These are phyloP conservation scores for Hirtodrosophila confusa DNA, from an alignment of 2,888 invertebrate species.

Conservation along the genomic window DNA sequence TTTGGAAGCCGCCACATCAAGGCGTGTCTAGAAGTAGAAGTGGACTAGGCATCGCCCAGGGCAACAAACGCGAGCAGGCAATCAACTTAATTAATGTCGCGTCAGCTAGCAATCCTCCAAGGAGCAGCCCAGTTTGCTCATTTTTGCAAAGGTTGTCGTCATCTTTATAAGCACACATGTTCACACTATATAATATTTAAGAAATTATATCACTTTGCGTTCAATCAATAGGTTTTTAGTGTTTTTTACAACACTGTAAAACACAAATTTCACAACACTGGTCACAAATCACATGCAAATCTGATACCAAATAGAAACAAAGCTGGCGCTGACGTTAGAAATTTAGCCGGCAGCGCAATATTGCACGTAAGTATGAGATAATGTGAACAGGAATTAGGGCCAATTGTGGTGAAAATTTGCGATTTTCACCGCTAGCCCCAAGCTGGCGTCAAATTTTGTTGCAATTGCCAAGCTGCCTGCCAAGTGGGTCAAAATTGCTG, in stretches of 20 bases:
- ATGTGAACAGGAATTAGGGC: constrained; percentile 2
- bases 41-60: constrained; percentile 13
- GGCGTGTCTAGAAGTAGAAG: constrained; percentile 44
- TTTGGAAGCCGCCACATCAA: constrained; percentile 6
- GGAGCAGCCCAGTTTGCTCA: neutral
- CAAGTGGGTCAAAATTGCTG: constrained; percentile 58
- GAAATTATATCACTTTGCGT: too few relatives aligned
- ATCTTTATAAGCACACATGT: constrained; percentile 27
- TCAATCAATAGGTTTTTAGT: too few relatives aligned
- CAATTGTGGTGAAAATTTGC: constrained; percentile 18
- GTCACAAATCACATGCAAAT: too few relatives aligned
- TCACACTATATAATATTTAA: too few relatives aligned
- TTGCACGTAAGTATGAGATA: too few relatives aligned
- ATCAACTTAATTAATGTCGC: constrained; percentile 53
- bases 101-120: constrained; percentile 32
- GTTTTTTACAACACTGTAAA: too few relatives aligned
- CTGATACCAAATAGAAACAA: too few relatives aligned
- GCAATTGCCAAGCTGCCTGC: constrained; percentile 25
- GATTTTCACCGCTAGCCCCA: constrained; percentile 21
- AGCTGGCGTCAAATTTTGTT: constrained; percentile 17
- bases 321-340: too few relatives aligned
- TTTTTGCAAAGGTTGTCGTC: constrained; percentile 41
- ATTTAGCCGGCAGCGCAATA: too few relatives aligned
- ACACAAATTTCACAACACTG: too few relatives aligned
- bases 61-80: constrained; percentile 23